phyloP scores from a whole-genome alignment of 2,888 invertebrate genomes.

The Nymphalis c-album region DNA sequence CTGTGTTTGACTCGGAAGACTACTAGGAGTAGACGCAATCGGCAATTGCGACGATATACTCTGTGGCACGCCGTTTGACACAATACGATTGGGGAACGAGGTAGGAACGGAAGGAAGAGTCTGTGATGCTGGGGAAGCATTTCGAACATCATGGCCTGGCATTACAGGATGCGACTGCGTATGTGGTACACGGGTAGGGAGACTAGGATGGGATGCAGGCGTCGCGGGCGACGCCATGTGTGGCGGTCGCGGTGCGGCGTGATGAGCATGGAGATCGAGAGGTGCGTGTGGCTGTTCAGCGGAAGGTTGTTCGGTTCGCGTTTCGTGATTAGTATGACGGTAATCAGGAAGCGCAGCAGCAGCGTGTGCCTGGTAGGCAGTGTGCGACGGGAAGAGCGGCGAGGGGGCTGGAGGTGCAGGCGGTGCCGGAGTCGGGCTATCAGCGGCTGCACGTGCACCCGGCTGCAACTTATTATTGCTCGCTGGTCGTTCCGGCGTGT shows the following conservation, averaged over 20 bases:
- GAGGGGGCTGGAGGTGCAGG: constrained; percentile 72
- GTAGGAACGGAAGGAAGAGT: constrained; percentile 65
- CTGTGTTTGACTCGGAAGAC: constrained; percentile 72
- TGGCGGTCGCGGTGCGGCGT: constrained; percentile 53
- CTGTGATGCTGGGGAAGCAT: constrained; percentile 49
- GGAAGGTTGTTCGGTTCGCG: constrained; percentile 68
- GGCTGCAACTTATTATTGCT: constrained; percentile 73
- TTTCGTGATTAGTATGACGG: constrained; percentile 80
- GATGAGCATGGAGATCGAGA: constrained; percentile 68
- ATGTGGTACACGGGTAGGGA: constrained; percentile 59
- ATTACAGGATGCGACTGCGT: constrained; percentile 62
- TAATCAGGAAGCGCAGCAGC: constrained; percentile 75
- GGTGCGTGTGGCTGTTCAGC: constrained; percentile 61
- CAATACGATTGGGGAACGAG: constrained; percentile 65
- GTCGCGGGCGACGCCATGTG: constrained; percentile 44
- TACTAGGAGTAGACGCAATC: constrained; percentile 60
- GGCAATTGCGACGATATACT: constrained; percentile 58
- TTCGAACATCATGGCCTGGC: constrained; percentile 65
- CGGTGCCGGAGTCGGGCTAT: constrained; percentile 74
- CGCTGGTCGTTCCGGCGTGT: constrained; percentile 72
- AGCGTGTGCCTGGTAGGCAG: constrained; percentile 76
- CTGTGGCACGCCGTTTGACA: constrained; percentile 53
- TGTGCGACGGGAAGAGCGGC: constrained; percentile 71
- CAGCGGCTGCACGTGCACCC: constrained; percentile 73
- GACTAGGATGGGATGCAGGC: constrained; percentile 56